Base-by-base conservation (phyloP, 2,113 vertebrate genomes). In the Poeciliopsis retropinna region DNA sequence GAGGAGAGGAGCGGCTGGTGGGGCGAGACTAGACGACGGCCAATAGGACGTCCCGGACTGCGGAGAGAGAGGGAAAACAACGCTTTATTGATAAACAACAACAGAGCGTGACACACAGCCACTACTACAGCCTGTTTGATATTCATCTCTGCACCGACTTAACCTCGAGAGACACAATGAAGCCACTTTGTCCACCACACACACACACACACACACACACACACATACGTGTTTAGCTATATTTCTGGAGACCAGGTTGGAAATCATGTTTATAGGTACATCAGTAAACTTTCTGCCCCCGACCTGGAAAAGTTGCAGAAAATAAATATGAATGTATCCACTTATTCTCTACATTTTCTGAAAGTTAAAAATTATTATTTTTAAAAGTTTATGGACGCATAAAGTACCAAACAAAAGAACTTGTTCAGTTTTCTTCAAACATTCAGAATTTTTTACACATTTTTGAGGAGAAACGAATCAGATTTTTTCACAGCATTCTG, bases 61-160 rank as follows among this genome's bases (percentile, higher is more conserved):
- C 44, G 14, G 60, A 32, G 72, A 32, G 72, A 75, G 30, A 60
- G 10, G 65, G 34, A 37, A 62, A 47, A 89, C 87, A 89, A 88
- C 78, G 28, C 81, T 84, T 88, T 76, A 92, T 77, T 90, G 82
- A 86, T 76, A 67, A 69, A 64, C 37, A 72, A 28, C 51, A 31
- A 47, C 61, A 62, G 76, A 6, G 70, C 60, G 22, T 72, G 44
- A 66, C 79, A 75, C 78, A 75, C 78, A 68, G 47, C 74, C 67
- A 61, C 60, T 39, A 81, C 73, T 66, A 80, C 75, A 70, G 51
- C 28, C 87, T 88, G 72, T 78, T 91, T 87, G 75, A 90, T 83
- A 90, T 90, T 80, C 88, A 81, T 44, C 72, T 51, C 68, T 0
- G 81, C 77, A 67, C 32, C 39, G 12, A 39, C 70, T 74, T 74